Percentiles rank a stretch among this genome's conserved stretches.
Evolutionary conservation across 2,888 invertebrate genomes (phyloP).

Genomic region (Cetonia aurata): DNA sequence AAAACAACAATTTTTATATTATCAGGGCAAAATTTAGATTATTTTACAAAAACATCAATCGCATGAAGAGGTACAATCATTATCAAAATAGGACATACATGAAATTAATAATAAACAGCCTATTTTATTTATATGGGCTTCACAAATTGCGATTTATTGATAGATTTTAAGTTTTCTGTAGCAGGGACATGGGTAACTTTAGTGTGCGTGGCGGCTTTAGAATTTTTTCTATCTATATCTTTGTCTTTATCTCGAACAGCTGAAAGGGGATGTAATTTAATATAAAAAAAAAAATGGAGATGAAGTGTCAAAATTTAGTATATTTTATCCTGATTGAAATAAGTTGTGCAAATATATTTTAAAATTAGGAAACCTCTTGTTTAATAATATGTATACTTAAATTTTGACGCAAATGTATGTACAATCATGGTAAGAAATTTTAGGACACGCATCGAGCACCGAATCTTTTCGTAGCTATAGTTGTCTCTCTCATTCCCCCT

Average conservation of each 20-base stretch:
- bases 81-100: constrained; percentile 19
- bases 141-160: constrained; percentile 47
- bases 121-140: constrained; percentile 35
- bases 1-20: constrained; percentile 42
- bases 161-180: constrained; percentile 51
- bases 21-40: constrained; percentile 42
- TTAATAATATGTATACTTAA: constrained; percentile 12
- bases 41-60: constrained; percentile 39
- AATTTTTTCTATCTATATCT: constrained; percentile 62
- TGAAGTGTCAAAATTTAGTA: constrained; percentile 35
- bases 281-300: constrained; percentile 9
- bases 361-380: background rate
- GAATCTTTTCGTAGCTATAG: too few species aligned
- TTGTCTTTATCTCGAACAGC: constrained; percentile 64
- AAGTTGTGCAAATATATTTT: too few species aligned
- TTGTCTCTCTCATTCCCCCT: too few species aligned
- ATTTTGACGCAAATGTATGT: constrained; percentile 6
- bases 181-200: constrained; percentile 50
- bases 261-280: constrained; percentile 55
- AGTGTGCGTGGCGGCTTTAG: constrained; percentile 62
- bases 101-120: constrained; percentile 19
- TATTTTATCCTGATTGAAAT: background rate
- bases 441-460: too few species aligned
- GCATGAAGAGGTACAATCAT: constrained; percentile 31
- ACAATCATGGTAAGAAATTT: too few species aligned